A percentile compares a stretch with the other conserved stretches of the same genome.
phyloP scores from a whole-genome alignment of 2,113 vertebrate species.

The Trogon melanurus region DNA sequence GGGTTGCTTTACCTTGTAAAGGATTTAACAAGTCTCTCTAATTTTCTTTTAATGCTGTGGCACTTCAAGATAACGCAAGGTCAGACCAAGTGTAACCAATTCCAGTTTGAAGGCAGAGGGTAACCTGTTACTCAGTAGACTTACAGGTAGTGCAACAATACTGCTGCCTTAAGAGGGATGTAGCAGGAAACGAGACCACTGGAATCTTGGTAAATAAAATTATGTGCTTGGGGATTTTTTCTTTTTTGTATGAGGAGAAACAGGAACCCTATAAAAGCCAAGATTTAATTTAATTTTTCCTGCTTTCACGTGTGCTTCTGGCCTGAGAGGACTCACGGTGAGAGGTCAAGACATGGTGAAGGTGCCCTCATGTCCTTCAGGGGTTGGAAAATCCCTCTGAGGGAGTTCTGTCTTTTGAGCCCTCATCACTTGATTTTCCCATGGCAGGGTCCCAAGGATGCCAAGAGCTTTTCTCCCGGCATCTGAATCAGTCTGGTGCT shows the following conservation, averaged over 20 bases:
- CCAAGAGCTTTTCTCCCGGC: neutral
- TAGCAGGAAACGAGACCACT: neutral
- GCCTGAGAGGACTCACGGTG: neutral
- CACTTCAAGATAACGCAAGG: conserved; percentile 19
- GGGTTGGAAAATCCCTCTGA: neutral
- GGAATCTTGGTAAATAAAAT: neutral
- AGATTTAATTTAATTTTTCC: neutral
- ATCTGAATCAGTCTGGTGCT: neutral
- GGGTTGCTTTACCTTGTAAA: neutral
- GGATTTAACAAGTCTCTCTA: neutral
- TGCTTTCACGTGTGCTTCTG: neutral
- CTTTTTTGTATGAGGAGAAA: rapidly evolving
- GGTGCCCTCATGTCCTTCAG: neutral
- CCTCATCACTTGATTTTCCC: neutral
- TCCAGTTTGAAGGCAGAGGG: neutral
- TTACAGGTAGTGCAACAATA: neutral
- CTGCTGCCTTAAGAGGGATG: neutral
- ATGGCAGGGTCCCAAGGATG: neutral
- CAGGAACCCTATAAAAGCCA: neutral
- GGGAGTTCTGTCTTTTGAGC: neutral
- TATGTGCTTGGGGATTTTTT: neutral
- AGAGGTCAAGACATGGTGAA: neutral
- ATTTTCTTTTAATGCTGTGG: conserved; percentile 7
- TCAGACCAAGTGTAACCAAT: conserved; percentile 22
- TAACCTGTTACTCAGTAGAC: neutral